Evolutionary conservation across 53 echinoderm and acorn worm genomes (phyloP), one percentile per base, ranked within the genome.

Genomic region (Hippasteria phrygiana): DNA sequence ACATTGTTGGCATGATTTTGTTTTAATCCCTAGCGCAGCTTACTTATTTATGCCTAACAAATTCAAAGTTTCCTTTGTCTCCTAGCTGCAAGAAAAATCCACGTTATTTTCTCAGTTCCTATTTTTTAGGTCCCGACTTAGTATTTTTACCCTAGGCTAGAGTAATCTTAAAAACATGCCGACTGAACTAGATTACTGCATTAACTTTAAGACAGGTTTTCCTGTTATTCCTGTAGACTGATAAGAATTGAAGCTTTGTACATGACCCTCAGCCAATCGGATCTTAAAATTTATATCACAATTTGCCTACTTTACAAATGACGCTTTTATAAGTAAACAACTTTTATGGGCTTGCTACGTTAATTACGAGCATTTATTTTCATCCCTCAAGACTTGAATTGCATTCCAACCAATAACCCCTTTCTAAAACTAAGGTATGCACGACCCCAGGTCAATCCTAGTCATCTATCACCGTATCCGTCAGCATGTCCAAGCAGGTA

Each of bases 381-480:
- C n/a, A 14, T 14, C 26, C 22, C 59, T 55, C 8, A n/a, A n/a
- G n/a, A n/a, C n/a, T n/a, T n/a, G n/a, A n/a, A n/a, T n/a, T n/a
- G n/a, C n/a, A n/a, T n/a, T n/a, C n/a, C n/a, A n/a, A n/a, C n/a
- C n/a, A n/a, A n/a, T n/a, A n/a, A n/a, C n/a, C n/a, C n/a, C n/a
- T n/a, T n/a, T n/a, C n/a, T n/a, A n/a, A 22, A 59, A n/a, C 3
- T 24, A 59, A n/a, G 6, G 4, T 59, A 12, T 59, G 59, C 26
- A 26, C 26, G 59, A 59, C 26, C 59, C 54, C 59, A 20, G 26
- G 59, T 59, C 59, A 59, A 26, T 26, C 59, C 74, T 45, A 33
- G 42, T 79, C 81, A 81, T 64, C 41, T 63, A 81, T 43, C 45
- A 27, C 75, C 32, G 29, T 75, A 18, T 48, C 50, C 18, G 31